Evolutionary conservation across 1,140 invertebrate genomes (phyloP), one percentile per base, ranked within the genome.

Genomic region (Drosophila hydei): DNA sequence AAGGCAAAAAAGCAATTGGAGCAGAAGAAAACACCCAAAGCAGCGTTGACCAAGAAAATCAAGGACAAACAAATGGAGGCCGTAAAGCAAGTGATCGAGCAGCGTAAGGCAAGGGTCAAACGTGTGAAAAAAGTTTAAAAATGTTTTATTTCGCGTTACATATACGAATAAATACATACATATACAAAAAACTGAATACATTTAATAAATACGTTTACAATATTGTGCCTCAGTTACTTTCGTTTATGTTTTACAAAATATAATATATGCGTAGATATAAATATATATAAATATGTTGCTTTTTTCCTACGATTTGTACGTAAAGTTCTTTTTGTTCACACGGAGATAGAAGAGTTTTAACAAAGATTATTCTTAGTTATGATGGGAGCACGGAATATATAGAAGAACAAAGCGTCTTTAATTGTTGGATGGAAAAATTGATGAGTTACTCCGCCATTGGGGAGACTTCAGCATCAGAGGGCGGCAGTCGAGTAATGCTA

Each of bases 21-120:
- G 9, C 63, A 84, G 6, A 72, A 76, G 40, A 78, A 84, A 27
- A 75, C 76, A 11, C 71, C 76, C 0, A 91, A 90, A 40, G 19
- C 84, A 19, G 78, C 64, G 3, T 55, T 91, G 1, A 74, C 61
- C 16, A 72, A 89, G 16, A 90, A 80, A 63, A 91, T 91, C 6
- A 90, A 91, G 60, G 79, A 90, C 3, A 91, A 91, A 56, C 90
- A 91, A 60, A 51, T 91, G 36, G 72, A 90, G 52, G 76, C 70
- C n/a, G 68, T 85, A 4, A 47, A 73, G 19, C 59, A 90, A 27
- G 52, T 91, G 5, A 91, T 91, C 4, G 85, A 87, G 14, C 75
- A 79, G 56, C 85, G 89, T 14, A 91, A 91, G 45, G 60, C 59
- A 6, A 80, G 68, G 45, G 45, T 59, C 16, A 90, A 87, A 54